phyloP scores from a whole-genome alignment of 2,113 vertebrate genomes.

The Eurystomus gularis region DNA sequence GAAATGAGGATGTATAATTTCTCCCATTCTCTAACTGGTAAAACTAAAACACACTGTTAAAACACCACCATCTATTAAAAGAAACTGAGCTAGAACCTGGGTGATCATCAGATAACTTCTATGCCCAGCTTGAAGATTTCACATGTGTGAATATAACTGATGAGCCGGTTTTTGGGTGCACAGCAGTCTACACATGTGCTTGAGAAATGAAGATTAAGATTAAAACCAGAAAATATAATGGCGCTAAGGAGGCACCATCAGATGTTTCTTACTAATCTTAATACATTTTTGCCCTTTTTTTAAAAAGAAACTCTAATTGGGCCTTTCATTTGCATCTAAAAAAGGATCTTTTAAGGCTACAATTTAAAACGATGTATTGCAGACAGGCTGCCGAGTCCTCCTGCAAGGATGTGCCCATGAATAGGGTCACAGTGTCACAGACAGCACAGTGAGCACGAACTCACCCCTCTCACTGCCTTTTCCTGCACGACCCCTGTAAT shows the following conservation, averaged over 20 bases:
- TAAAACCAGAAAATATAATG: neutral
- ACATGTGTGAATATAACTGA: neutral
- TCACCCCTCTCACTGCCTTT: conserved; percentile 36
- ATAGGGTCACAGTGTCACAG: conserved; percentile 65
- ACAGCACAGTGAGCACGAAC: conserved; percentile 49
- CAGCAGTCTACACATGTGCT: neutral
- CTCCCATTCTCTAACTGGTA: conserved; percentile 4
- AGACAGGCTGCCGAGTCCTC: conserved; percentile 56
- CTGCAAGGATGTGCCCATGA: conserved; percentile 55
- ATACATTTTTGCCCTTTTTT: neutral
- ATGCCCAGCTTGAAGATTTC: neutral
- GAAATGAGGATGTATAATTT: conserved; percentile 20
- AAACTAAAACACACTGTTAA: conserved; percentile 28
- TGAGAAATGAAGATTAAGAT: neutral
- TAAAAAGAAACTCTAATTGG: neutral
- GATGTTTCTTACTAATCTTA: conserved; percentile 2
- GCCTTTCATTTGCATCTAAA: conserved; percentile 60
- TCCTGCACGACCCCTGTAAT: conserved; percentile 60
- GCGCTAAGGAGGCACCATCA: neutral
- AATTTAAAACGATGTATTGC: conserved; percentile 46
- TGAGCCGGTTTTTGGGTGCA: neutral
- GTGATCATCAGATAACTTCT: conserved; percentile 14
- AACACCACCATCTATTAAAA: conserved; percentile 30
- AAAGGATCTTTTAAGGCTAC: conserved; percentile 54
- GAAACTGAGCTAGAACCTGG: neutral